phyloP scores from a whole-genome alignment of 2,888 invertebrate genomes.

The Andrena bucephala region DNA sequence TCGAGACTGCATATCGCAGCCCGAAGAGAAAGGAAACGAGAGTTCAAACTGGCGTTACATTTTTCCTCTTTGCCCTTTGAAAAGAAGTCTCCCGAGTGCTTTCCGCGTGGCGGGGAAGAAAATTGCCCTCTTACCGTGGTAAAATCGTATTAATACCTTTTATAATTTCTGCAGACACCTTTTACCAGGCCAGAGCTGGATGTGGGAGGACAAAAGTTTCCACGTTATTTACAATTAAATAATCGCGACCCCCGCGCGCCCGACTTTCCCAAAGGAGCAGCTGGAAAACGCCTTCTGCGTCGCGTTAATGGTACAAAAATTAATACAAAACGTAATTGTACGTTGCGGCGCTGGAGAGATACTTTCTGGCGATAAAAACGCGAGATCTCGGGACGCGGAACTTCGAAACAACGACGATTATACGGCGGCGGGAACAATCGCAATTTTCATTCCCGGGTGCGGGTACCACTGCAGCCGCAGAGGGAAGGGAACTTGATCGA shows the following conservation, averaged over 20 bases:
- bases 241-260: not conserved
- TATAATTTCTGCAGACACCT: not conserved
- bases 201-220: not conserved
- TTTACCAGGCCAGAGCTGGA: not conserved
- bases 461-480: not conserved
- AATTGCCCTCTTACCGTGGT: not conserved
- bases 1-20: not conserved
- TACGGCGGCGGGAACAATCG: conserved; percentile 26
- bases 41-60: not conserved
- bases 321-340: conserved; percentile 1
- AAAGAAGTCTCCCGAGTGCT: too few species aligned
- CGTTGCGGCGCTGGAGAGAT: not conserved
- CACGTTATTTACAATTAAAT: conserved; percentile 1
- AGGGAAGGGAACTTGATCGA: conserved; percentile 8
- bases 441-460: conserved; percentile 13
- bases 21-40: not conserved
- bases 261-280: not conserved
- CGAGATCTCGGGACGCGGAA: conserved; percentile 5
- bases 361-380: conserved; percentile 19
- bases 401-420: conserved; percentile 35
- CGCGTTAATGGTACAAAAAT: not conserved
- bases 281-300: not conserved
- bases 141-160: not conserved
- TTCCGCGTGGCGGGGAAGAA: not conserved
- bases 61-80: not conserved